Conservation (phyloP, 1,140 invertebrate genomes). For the Drosophila equinoxialis region DNA sequence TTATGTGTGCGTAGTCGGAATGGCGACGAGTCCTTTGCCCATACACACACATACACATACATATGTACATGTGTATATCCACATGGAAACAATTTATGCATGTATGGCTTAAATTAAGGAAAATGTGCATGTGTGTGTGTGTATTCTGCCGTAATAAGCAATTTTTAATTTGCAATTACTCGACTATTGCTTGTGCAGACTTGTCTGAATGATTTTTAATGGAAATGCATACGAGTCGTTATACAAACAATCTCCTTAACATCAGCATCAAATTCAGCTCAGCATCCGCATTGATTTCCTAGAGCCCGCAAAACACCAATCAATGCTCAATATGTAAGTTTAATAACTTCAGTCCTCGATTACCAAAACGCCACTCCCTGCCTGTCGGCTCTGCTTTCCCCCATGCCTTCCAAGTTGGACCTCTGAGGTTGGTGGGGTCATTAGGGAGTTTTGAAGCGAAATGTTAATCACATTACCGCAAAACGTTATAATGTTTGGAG, state of each 20-base stretch:
- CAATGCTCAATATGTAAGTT: slow-evolving; percentile 60
- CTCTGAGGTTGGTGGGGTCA: slow-evolving; percentile 31
- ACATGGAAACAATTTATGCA: slow-evolving; percentile 1
- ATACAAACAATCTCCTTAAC: slow-evolving; percentile 48
- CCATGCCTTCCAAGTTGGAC: background rate
- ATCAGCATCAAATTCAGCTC: slow-evolving; percentile 16
- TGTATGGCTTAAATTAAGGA: background rate
- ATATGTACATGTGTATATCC: background rate
- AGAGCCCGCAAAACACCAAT: slow-evolving; percentile 59
- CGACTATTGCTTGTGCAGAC: slow-evolving; percentile 49
- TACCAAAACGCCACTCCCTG: slow-evolving; percentile 5
- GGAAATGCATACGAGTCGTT: slow-evolving; percentile 68
- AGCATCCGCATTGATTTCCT: slow-evolving; percentile 12
- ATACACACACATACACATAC: slow-evolving; percentile 17
- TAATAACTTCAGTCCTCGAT: slow-evolving; percentile 66
- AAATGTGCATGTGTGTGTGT: slow-evolving; percentile 7
- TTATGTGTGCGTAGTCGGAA: slow-evolving; percentile 49
- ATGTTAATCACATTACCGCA: slow-evolving; percentile 81
- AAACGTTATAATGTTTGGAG: slow-evolving; percentile 75
- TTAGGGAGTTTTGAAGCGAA: slow-evolving; percentile 64
- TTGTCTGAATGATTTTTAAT: slow-evolving; percentile 69
- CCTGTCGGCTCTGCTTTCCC: too few species aligned
- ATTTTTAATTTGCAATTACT: slow-evolving; percentile 82
- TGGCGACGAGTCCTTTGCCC: slow-evolving; percentile 15
- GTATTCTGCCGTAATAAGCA: slow-evolving; percentile 75